phyloP scores from a whole-genome alignment of 2,888 invertebrate genomes.

The Nasonovia ribisnigri region DNA sequence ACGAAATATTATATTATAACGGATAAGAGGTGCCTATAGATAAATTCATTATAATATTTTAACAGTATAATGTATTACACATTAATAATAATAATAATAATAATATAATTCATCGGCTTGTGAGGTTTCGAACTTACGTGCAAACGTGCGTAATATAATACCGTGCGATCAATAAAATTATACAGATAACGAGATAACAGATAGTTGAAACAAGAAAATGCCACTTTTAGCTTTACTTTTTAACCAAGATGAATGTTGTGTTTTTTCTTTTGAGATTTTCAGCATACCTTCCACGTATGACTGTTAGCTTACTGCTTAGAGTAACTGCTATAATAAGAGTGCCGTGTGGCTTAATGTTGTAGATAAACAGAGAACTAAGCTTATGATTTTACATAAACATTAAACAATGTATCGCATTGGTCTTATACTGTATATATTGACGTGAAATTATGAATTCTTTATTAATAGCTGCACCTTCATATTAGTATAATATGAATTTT shows the following conservation, averaged over 20 bases:
- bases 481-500: neutral
- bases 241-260: neutral
- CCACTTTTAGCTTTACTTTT: neutral
- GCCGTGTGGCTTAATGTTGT: neutral
- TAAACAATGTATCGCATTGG: neutral
- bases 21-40: neutral
- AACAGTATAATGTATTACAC: neutral
- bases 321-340: neutral
- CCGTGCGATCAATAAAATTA: neutral
- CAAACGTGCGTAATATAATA: neutral
- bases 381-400: neutral
- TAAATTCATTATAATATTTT: neutral
- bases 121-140: neutral
- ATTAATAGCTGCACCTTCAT: neutral
- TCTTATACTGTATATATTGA: neutral
- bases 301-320: neutral
- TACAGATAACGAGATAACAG: neutral
- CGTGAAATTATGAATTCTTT: neutral
- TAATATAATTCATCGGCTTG: neutral
- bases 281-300: neutral
- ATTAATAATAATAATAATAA: conserved; percentile 1
- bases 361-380: neutral
- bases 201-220: neutral
- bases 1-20: neutral
- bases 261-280: neutral